Base-by-base conservation (phyloP, 2,113 vertebrate species). In the Psittacara wagleri region DNA sequence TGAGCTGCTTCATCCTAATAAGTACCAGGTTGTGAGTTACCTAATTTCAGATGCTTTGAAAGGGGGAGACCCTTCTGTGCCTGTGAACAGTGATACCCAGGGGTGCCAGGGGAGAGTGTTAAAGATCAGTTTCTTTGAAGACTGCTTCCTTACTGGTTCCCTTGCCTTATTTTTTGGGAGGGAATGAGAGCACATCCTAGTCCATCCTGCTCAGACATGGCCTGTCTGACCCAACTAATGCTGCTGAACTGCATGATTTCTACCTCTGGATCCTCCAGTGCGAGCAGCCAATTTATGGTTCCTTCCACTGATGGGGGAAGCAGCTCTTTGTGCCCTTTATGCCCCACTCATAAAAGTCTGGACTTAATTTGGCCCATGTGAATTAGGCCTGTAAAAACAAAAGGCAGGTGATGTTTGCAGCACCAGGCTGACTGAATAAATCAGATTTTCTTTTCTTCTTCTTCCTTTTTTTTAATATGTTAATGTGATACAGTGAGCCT, bases 401-500 rank as follows among this genome's bases (percentile, higher is more conserved):
- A 95, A 95, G 93, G 90, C 83, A 94, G 96, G 88, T 92, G 86
- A 87, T 87, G 72, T 79, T 92, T 91, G 87, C 82, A 84, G 62
- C 5, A 43, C 81, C 15, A 48, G 66, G 48, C 82, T 94, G 52
- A 75, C 27, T 3, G 6, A 90, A 92, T 95, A 95, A 96, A 97
- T 79, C 87, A 92, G 52, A 29, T 57, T 28, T 52, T 31, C 68
- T 29, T n/a, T 39, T 61, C 54, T 76, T 64, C n/a, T 24, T 10
- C 1, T 6, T 19, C 4, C 5, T 8, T 29, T 22, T 88, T 91
- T 81, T 43, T 6, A 91, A 81, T 91, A 95, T 96, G 95, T 92
- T 96, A 96, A 97, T 95, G 85, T 72, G 61, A 63, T 91, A 95
- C 83, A 86, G 77, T 54, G 91, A 93, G 94, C 83, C 93, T 90